Base-by-base conservation (phyloP, 2,797 vertebrate species). In the Peromyscus aztecus region DNA sequence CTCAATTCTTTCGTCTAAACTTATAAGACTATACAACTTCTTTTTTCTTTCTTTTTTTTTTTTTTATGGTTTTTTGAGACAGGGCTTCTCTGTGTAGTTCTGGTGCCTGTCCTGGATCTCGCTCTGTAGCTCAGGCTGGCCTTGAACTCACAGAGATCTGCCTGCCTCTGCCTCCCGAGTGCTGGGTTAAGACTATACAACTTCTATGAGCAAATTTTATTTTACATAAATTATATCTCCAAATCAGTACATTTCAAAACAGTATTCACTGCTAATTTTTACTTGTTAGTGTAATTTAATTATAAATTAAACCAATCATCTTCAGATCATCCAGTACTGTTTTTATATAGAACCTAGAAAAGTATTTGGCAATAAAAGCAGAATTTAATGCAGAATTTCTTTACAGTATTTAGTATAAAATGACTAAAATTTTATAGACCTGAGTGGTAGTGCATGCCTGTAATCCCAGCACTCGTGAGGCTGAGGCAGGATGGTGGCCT, bases 271-370 rank as follows among this genome's bases (percentile, higher is more conserved):
- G 37, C 2, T 93, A 29, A 96, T 37, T 61, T 3, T 89, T 91
- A 94, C 31, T 80, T 89, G 31, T 88, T 83, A 83, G 10, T 77
- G 9, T 71, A 94, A 71, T 84, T 92, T 83, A 80, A 91, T 90
- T 96, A 67, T 59, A 87, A 95, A 94, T 86, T 91, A 96, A 97
- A 94, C n/a, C 29, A 95, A 29, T 57, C 27, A 94, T 17, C 59
- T 96, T n/a, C 10, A 80, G 61, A 97, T 43, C 90, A 29, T 27
- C 89, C 9, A 92, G 21, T 82, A 67, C 43, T 9, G 90, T 65
- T 80, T 85, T 77, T 34, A 80, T 43, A 93, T 12, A 49, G 55
- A 90, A 37, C 13, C 43, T 75, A 76, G 73, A 76, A 57, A 82
- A 91, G 6, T 92, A 95, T 87, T 94, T 86, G 71, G 49, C 29